Percentiles rank a stretch among this genome's conserved stretches.
These are phyloP conservation scores for Microctenopoma lineatum DNA, from an alignment of 2,797 vertebrate species.

Conservation along the genomic window DNA sequence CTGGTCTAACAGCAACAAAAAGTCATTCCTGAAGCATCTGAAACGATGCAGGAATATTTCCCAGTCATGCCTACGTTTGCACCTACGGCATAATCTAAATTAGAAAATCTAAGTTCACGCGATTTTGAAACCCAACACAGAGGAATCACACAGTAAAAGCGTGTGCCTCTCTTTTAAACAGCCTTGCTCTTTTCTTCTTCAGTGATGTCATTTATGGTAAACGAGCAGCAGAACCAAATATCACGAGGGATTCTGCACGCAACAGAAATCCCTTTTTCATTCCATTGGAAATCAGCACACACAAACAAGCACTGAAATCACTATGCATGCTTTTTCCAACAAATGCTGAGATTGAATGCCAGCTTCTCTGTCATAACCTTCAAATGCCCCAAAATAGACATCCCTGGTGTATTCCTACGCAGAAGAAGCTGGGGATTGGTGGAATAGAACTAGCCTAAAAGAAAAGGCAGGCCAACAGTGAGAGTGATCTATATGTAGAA, in stretches of 20 bases:
- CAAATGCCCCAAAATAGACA: constrained; percentile 65
- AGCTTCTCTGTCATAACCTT: constrained; percentile 44
- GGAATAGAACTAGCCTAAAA: constrained; percentile 20
- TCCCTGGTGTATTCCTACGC: constrained; percentile 37
- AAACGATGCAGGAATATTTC: constrained; percentile 14
- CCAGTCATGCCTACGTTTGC: constrained; percentile 15
- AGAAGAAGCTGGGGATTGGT: constrained; percentile 31
- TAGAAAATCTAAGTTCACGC: constrained; percentile 11
- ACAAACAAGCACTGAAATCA: background rate
- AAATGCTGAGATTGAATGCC: constrained; percentile 30
- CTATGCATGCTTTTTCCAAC: constrained; percentile 14
- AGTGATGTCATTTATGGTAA: constrained; percentile 19
- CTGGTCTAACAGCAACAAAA: constrained; percentile 8
- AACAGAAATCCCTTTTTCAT: constrained; percentile 15
- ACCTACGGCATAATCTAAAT: constrained; percentile 23
- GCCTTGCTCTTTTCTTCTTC: constrained; percentile 33
- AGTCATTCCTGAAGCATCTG: constrained; percentile 8
- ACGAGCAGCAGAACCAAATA: constrained; percentile 52
- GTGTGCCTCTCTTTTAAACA: constrained; percentile 22
- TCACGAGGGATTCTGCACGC: constrained; percentile 19
- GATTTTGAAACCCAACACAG: constrained; percentile 12
- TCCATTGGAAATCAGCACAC: constrained; percentile 11
- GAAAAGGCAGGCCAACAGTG: constrained; percentile 45
- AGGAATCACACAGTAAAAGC: constrained; percentile 23
- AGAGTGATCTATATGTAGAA: constrained; percentile 43